Base-by-base conservation (phyloP, 2,797 vertebrate species). In the Alfaro cultratus region DNA sequence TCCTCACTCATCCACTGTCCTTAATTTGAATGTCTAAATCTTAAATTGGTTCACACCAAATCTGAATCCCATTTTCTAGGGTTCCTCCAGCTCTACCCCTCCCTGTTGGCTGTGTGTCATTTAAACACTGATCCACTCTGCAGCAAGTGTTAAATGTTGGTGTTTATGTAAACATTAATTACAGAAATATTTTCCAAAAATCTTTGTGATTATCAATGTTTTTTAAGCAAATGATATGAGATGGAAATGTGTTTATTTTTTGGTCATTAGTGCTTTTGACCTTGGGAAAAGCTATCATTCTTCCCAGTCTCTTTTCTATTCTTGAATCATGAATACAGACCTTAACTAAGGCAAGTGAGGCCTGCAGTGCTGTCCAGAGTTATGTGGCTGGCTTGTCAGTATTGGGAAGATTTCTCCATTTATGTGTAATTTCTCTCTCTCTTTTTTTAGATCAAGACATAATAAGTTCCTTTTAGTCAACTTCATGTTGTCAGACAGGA, bases 11-110 rank as follows among this genome's bases (percentile, higher is more conserved):
- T 16, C 13, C 53, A 57, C 57, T 34, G 13, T 12, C 47, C 34
- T 47, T 21, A 67, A 55, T 46, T 47, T 70, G 41, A 76, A 76
- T 41, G 47, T 79, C 47, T 73, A 36, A 49, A 75, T 76, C 53
- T 78, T 43, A 78, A 26, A 75, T 49, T 36, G 72, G 51, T 71
- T 51, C 62, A 41, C 31, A 41, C 26, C n/a, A 70, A 70, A 26
- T 26, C 39, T 70, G 67, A 70, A 70, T 70, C 23, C 39, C 10
- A 70, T 70, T 70, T 70, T 39, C 39, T 15, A 41, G 64, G 64
- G 21, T 68, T 12, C 4, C 64, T 26, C 36, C 23, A 13, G 39
- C 34, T 3, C 34, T 11, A 67, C 3, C 9, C 8, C 16, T 67
- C 31, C 16, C 60, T 67, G 18, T 67, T 4, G 8, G 12, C 13